phyloP scores from a whole-genome alignment of 2,797 vertebrate genomes.

The Hipposideros larvatus region DNA sequence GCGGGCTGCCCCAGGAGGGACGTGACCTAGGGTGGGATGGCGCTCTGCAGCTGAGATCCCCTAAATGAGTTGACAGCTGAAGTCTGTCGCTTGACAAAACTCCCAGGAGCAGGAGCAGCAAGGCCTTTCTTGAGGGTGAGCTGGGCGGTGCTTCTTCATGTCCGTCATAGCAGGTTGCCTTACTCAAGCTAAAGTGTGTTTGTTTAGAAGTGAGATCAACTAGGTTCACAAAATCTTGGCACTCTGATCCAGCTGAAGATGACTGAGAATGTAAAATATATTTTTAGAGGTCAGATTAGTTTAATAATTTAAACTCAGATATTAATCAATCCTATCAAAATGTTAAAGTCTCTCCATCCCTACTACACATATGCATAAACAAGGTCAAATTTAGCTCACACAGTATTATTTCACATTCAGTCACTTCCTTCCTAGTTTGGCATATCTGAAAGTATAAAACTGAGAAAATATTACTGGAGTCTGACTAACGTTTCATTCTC shows the following conservation, averaged over 20 bases:
- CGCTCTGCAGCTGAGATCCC: neutral
- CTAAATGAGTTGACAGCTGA: neutral
- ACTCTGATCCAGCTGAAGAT: neutral
- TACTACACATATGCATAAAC: neutral
- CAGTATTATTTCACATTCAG: neutral
- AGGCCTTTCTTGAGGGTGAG: neutral
- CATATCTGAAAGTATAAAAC: neutral
- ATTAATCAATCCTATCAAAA: neutral
- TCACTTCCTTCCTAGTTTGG: neutral
- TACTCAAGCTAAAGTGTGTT: neutral
- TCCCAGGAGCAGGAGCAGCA: neutral
- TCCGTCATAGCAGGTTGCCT: fast-evolving
- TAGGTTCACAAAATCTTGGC: neutral
- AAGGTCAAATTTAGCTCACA: neutral
- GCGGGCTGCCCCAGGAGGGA: fast-evolving
- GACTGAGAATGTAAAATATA: neutral
- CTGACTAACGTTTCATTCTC: neutral
- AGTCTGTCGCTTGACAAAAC: neutral
- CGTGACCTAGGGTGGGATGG: neutral
- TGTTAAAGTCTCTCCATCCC: neutral
- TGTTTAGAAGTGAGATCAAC: neutral
- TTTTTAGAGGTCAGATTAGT: neutral
- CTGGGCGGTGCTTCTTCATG: fast-evolving
- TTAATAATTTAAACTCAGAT: neutral
- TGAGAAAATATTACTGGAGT: neutral